Conservation (phyloP, 2,797 vertebrate species). For the Cryptoblepharus egeriae region DNA sequence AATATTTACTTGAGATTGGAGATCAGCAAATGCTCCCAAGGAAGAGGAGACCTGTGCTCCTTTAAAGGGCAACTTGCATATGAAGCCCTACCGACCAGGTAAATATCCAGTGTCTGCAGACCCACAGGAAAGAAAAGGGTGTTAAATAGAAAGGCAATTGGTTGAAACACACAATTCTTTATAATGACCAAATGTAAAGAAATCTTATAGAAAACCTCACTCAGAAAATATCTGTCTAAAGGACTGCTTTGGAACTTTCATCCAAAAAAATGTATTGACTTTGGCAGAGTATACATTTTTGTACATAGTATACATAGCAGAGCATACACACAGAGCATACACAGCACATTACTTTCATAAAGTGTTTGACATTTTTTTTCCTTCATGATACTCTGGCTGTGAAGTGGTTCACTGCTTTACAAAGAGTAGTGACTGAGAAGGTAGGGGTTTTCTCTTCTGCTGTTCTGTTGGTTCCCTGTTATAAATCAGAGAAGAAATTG, state of each 20-base stretch:
- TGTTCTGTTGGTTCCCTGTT: too few relatives aligned
- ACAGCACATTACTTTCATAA: slow-evolving; percentile 1
- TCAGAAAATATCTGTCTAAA: not conserved
- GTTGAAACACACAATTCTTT: fast-evolving
- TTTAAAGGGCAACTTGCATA: slow-evolving; percentile 3
- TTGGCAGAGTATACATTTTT: slow-evolving; percentile 4
- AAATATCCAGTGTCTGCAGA: not conserved
- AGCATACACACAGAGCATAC: not conserved
- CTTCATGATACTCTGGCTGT: not conserved
- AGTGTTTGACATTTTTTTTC: not conserved
- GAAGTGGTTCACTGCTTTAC: not conserved
- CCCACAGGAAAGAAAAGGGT: not conserved
- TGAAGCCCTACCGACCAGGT: not conserved
- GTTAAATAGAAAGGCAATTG: not conserved
- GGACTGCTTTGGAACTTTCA: not conserved
- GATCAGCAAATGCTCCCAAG: not conserved
- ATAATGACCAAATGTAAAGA: not conserved
- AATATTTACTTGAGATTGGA: not conserved
- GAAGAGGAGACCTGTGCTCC: not conserved
- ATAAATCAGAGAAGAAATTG: too few relatives aligned
- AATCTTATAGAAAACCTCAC: fast-evolving
- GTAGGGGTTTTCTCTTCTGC: too few relatives aligned
- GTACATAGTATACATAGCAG: too few relatives aligned
- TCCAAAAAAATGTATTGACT: slow-evolving; percentile 8
- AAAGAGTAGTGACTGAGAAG: too few relatives aligned